Evolutionary conservation across 1,140 invertebrate species (phyloP).

Genomic region (Oncopodura yosiiana): DNA sequence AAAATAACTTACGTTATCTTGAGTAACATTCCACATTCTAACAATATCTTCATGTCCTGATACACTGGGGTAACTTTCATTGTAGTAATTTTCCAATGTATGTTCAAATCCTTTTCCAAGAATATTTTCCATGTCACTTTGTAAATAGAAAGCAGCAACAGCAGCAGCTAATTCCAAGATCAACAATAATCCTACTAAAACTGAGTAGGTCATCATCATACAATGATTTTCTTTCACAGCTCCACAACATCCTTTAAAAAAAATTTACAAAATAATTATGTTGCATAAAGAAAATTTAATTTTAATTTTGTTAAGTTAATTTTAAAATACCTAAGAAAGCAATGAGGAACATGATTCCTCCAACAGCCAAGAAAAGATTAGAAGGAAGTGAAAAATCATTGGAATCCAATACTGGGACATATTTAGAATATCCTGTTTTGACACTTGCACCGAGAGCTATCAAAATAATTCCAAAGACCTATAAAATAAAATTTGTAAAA

Average conservation of each 20-base stretch:
- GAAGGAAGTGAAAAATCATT: constrained; percentile 14
- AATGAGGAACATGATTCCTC: constrained; percentile 32
- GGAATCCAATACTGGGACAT: constrained; percentile 12
- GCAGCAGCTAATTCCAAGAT: constrained; percentile 31
- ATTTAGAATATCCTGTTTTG: constrained; percentile 13
- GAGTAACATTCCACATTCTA: constrained; percentile 15
- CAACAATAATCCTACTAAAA: constrained; percentile 30
- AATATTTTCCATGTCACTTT: constrained; percentile 24
- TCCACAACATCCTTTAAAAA: constrained; percentile 26
- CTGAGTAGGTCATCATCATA: constrained; percentile 35
- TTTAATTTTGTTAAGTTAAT: background rate
- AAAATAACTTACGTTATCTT: background rate
- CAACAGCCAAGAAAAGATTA: constrained; percentile 29
- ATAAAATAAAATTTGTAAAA: constrained; percentile 9
- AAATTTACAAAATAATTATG: background rate
- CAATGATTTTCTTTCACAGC: constrained; percentile 32
- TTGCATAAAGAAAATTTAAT: background rate
- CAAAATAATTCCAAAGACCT: constrained; percentile 26
- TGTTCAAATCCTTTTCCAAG: constrained; percentile 12
- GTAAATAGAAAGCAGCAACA: constrained; percentile 25
- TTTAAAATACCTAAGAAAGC: constrained; percentile 24
- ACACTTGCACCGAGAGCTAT: constrained; percentile 16
- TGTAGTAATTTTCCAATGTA: constrained; percentile 8
- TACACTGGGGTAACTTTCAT: background rate
- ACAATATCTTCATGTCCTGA: background rate